Conservation (phyloP, 2,888 invertebrate genomes). For the Exephanes ischioxanthus region DNA sequence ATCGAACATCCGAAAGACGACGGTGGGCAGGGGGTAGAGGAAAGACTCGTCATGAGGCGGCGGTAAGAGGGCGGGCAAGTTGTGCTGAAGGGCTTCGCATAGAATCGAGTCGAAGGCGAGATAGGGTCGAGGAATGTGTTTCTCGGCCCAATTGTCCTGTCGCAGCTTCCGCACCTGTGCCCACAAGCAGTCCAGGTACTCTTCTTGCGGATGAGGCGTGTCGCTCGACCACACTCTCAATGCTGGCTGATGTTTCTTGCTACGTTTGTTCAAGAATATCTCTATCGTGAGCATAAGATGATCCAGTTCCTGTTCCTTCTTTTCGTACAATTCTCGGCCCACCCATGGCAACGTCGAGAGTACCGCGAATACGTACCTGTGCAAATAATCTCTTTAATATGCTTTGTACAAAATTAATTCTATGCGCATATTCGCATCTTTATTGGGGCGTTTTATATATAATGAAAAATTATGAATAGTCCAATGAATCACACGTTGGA, state of each 20-base stretch:
- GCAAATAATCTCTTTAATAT: constrained; percentile 6
- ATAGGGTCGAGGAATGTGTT: constrained; percentile 97
- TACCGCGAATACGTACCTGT: constrained; percentile 91
- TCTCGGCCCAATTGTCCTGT: constrained; percentile 98
- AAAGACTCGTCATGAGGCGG: constrained; percentile 97
- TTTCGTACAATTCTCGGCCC: constrained; percentile 97
- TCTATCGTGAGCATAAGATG: constrained; percentile 96
- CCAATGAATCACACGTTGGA: neutral
- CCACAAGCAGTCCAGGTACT: constrained; percentile 98
- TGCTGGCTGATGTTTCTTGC: constrained; percentile 96
- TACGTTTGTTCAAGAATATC: constrained; percentile 95
- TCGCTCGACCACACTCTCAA: constrained; percentile 98
- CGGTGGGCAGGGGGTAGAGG: constrained; percentile 97
- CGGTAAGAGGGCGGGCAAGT: constrained; percentile 95
- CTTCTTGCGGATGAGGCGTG: constrained; percentile 97
- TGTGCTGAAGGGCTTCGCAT: constrained; percentile 98
- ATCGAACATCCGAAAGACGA: constrained; percentile 98
- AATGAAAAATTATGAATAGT: neutral
- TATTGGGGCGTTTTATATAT: neutral
- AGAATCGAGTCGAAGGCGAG: constrained; percentile 97
- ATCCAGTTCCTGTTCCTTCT: constrained; percentile 97
- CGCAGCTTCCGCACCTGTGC: constrained; percentile 96
- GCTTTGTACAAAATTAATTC: neutral
- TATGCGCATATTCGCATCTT: neutral
- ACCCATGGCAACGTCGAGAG: constrained; percentile 98